Percentiles rank a stretch among this genome's conserved stretches.
phyloP scores from a whole-genome alignment of 2,797 vertebrate species.

The Lacerta agilis region DNA sequence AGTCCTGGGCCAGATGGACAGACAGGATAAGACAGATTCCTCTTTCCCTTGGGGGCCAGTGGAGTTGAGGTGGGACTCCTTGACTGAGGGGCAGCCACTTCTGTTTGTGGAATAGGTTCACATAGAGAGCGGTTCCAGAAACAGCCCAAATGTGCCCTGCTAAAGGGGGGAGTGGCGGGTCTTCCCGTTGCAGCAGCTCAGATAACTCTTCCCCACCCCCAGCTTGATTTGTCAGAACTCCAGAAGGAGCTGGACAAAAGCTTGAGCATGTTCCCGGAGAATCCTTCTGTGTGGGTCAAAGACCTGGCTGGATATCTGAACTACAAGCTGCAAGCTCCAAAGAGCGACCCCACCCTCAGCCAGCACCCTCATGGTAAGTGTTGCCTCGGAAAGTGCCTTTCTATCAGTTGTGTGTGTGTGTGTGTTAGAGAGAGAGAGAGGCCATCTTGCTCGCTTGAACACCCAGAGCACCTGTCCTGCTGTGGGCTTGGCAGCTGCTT shows the following conservation, averaged over 20 bases:
- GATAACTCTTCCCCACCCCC: constrained; percentile 22
- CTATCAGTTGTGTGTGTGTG: not conserved
- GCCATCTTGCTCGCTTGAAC: not conserved
- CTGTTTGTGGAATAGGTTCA: not conserved
- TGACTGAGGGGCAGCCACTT: not conserved
- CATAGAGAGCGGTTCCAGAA: not conserved
- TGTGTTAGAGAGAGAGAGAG: too few species aligned
- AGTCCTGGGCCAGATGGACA: too few species aligned
- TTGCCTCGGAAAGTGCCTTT: not conserved
- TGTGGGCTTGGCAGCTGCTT: not conserved
- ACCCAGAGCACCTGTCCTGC: not conserved
- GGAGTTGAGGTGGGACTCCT: not conserved
- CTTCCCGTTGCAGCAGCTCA: not conserved
- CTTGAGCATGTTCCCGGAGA: constrained; percentile 89
- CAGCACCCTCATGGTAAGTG: constrained; percentile 88
- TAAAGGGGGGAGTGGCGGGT: not conserved
- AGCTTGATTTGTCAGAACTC: constrained; percentile 87
- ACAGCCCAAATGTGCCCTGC: too few species aligned
- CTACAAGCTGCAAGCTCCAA: constrained; percentile 87
- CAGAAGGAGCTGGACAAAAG: constrained; percentile 91
- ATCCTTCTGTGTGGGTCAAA: constrained; percentile 95
- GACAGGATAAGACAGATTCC: too few species aligned
- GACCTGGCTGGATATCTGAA: constrained; percentile 97
- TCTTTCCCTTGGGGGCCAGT: too few species aligned
- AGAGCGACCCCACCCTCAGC: constrained; percentile 87